phyloP scores from a whole-genome alignment of 2,113 vertebrate genomes.

The Larimichthys crocea region DNA sequence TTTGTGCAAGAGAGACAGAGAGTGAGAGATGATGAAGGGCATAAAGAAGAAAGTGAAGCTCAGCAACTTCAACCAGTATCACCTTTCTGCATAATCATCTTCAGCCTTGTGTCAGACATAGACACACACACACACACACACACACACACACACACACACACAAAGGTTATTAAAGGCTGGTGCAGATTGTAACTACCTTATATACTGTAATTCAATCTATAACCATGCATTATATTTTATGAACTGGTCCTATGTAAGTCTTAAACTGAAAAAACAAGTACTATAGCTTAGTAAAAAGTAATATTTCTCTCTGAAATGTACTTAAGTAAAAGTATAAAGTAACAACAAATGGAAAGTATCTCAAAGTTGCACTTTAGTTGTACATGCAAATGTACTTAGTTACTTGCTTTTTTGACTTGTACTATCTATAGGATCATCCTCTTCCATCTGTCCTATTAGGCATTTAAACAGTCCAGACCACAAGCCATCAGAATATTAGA shows the following conservation, averaged over 20 bases:
- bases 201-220: too few species aligned
- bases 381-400: too few species aligned
- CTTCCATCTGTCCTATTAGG: background rate
- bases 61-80: slow-evolving; percentile 74
- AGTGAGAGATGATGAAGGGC: slow-evolving; percentile 49
- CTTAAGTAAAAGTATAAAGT: too few species aligned
- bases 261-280: too few species aligned
- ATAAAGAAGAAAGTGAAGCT: slow-evolving; percentile 61
- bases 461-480: too few species aligned
- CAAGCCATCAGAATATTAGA: background rate
- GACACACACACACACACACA: slow-evolving; percentile 25
- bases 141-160: slow-evolving; percentile 28
- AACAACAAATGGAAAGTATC: too few species aligned
- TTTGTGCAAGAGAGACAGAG: slow-evolving; percentile 10
- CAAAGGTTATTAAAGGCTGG: slow-evolving; percentile 18
- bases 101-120: slow-evolving; percentile 3
- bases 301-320: too few species aligned
- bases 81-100: slow-evolving; percentile 76
- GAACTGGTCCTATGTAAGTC: too few species aligned
- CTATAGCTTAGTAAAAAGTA: too few species aligned
- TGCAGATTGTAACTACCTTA: background rate
- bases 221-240: too few species aligned
- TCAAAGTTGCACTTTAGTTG: too few species aligned
- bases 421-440: background rate
- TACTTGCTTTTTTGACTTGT: background rate